A percentile compares a stretch with the other conserved stretches of the same genome.
Evolutionary conservation across 2,888 invertebrate species (phyloP).

Genomic region (Dryomyza anilis): DNA sequence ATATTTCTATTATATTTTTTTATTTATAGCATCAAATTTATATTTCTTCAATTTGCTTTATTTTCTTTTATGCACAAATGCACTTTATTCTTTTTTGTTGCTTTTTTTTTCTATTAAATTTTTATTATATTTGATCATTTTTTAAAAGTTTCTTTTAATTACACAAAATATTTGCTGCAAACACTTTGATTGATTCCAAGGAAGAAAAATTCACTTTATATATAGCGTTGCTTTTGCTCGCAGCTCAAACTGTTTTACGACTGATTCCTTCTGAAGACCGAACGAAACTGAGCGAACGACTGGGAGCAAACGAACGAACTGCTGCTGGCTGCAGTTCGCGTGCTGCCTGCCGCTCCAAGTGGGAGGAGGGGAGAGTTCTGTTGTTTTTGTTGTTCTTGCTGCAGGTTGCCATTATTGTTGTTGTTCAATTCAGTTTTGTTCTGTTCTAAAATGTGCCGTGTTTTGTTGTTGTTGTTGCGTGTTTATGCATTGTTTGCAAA

Average conservation of each 20-base stretch:
- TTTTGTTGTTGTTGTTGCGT: too few relatives aligned
- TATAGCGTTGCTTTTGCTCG: not conserved
- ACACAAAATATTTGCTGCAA: constrained; percentile 3
- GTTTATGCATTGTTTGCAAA: too few relatives aligned
- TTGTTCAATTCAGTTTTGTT: not conserved
- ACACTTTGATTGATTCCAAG: too few relatives aligned
- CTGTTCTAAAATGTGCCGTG: too few relatives aligned
- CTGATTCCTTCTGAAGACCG: constrained; percentile 57
- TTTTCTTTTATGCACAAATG: not conserved
- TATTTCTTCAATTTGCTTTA: not conserved
- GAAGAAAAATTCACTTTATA: constrained; percentile 1
- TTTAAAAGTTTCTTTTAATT: constrained; percentile 4
- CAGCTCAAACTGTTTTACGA: constrained; percentile 35
- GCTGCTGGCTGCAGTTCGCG: not conserved
- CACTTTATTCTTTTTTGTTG: not conserved
- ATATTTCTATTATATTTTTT: not conserved
- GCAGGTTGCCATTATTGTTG: not conserved
- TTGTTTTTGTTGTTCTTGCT: not conserved
- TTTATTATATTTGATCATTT: not conserved
- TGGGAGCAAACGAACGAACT: not conserved
- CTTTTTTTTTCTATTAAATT: not conserved
- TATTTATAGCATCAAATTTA: not conserved
- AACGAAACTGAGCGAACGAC: constrained; percentile 53
- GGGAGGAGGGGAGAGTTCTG: not conserved
- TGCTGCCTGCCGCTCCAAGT: not conserved